These are phyloP conservation scores for Sardinella longiceps DNA, from an alignment of 2,797 vertebrate genomes.

Conservation along the genomic window DNA sequence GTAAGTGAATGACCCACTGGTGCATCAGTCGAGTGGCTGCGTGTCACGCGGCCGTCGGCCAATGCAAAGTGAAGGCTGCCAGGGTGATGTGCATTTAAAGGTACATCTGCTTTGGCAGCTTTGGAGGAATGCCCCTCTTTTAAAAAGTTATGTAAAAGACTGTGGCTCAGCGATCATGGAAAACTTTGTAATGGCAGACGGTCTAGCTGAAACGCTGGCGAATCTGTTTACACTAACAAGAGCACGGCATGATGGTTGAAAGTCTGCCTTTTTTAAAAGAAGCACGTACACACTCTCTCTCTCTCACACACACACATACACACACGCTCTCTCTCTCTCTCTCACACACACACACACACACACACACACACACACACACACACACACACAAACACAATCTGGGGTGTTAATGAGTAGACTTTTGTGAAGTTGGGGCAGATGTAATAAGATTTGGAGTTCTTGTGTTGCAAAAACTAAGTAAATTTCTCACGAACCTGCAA, in stretches of 20 bases:
- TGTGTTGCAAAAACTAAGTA: neutral
- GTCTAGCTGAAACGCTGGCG: neutral
- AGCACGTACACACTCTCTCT: neutral
- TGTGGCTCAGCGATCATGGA: neutral
- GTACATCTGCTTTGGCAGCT: conserved; percentile 69
- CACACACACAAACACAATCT: conserved; percentile 17
- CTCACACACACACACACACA: conserved; percentile 1
- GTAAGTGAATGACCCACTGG: conserved; percentile 14
- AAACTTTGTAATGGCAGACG: neutral
- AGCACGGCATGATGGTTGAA: neutral
- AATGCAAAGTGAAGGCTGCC: conserved; percentile 72
- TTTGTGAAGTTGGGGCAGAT: neutral
- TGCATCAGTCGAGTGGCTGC: neutral
- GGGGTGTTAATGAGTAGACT: neutral
- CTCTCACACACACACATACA: neutral
- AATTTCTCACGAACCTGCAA: neutral
- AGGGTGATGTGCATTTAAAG: conserved; percentile 73
- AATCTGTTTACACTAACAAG: neutral
- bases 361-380: neutral
- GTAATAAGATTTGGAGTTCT: neutral
- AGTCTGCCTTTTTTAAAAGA: neutral
- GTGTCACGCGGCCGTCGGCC: conserved; percentile 42
- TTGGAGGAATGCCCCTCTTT: neutral
- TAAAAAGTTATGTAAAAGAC: neutral
- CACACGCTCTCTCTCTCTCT: too few species aligned